Base-by-base conservation (phyloP, 2,888 invertebrate species). In the Drosophila trichaetosa region DNA sequence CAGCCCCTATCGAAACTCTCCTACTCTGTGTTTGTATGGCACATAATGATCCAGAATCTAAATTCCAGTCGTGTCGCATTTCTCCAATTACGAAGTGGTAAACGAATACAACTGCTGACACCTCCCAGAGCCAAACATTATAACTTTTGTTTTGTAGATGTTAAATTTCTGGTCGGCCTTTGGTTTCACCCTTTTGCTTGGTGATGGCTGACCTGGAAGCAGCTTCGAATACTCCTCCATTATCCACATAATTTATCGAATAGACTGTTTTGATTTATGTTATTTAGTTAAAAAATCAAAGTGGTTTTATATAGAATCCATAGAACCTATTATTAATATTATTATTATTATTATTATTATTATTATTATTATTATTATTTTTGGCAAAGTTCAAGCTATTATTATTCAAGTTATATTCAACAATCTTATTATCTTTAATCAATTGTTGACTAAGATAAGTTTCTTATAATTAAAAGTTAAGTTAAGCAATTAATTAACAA, bases 71-170 rank as follows among this genome's bases (percentile, higher is more conserved):
- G 84, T 2, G 54, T 54, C 80, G 0, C 82, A 87, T 57, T 92
- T 92, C 60, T 89, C 91, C 6, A 59, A 92, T 57, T 90, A 89
- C 34, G 87, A 89, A 60, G 75, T 84, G 62, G 92, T 92, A 75
- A 60, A 65, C 57, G 3, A 10, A 16, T 46, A 24, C 0, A 8
- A n/a, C 29, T 29, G 29, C n/a, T n/a, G 10, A 6, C 11, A 5
- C 10, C 6, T 6, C 18, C 6, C 18, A 1, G 31, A 33, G 33
- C 4, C 11, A 10, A 33, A n/a, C 29, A 16, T 51, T n/a, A 38
- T 6, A 8, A 11, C 13, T 7, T 11, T 46, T 16, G 42, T 2
- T 13, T 18, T 29, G 2, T 31, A 90, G 90, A 82, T 88, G 42
- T 61, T 90, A 0, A 76, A 72, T 0, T 91, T 91, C 51, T 92